phyloP scores from a whole-genome alignment of 2,888 invertebrate species.

The Dorcus parallelipipedus region DNA sequence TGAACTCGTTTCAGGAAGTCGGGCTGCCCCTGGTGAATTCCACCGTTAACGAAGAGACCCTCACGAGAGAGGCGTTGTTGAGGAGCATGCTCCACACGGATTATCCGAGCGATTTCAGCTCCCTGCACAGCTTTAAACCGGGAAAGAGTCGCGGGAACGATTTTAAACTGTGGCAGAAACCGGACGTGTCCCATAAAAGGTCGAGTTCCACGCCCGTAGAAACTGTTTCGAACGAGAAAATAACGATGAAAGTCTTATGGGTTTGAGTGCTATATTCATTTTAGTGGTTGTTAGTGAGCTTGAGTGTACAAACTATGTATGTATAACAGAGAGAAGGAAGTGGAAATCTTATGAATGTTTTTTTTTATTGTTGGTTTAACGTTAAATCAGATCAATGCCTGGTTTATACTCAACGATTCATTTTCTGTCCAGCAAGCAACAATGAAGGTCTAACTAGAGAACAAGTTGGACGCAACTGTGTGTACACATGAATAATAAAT shows the following conservation, averaged over 20 bases:
- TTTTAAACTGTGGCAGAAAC: slow-evolving; percentile 41
- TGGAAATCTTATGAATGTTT: too few relatives aligned
- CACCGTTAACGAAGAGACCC: slow-evolving; percentile 28
- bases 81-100: slow-evolving; percentile 39
- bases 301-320: too few relatives aligned
- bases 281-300: not conserved
- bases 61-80: slow-evolving; percentile 35
- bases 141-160: slow-evolving; percentile 20
- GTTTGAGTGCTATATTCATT: slow-evolving; percentile 9
- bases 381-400: too few relatives aligned
- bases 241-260: slow-evolving; percentile 26
- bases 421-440: too few relatives aligned
- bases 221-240: slow-evolving; percentile 22
- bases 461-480: too few relatives aligned
- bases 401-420: too few relatives aligned
- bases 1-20: slow-evolving; percentile 81
- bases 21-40: slow-evolving; percentile 58
- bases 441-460: too few relatives aligned
- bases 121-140: slow-evolving; percentile 10
- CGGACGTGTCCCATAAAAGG: slow-evolving; percentile 35
- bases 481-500: too few relatives aligned
- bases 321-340: too few relatives aligned
- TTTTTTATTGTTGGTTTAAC: too few relatives aligned
- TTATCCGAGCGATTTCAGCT: slow-evolving; percentile 2
- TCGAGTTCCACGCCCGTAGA: slow-evolving; percentile 42